phyloP scores from a whole-genome alignment of 1,140 invertebrate species.

The Leptinotarsa texana region DNA sequence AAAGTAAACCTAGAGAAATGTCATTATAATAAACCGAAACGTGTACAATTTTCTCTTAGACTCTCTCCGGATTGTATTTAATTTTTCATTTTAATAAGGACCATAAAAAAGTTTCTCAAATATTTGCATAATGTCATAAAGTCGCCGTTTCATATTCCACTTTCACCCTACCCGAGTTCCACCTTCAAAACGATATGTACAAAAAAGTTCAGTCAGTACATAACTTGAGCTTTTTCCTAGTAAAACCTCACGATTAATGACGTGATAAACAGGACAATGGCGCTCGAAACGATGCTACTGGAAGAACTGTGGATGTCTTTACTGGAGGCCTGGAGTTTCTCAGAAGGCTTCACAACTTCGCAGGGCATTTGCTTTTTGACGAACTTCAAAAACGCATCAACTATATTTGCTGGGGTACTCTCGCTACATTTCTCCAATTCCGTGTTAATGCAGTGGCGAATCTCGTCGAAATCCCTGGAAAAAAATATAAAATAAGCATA shows the following conservation, averaged over 20 bases:
- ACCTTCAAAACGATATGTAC: background rate
- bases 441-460: constrained; percentile 68
- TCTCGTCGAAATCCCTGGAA: constrained; percentile 62
- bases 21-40: no score
- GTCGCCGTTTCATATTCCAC: background rate
- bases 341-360: constrained; percentile 6
- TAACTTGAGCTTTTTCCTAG: background rate
- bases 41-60: no score
- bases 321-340: background rate
- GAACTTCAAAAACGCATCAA: constrained; percentile 76
- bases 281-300: background rate
- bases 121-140: background rate
- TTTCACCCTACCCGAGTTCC: background rate
- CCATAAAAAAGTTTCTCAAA: background rate
- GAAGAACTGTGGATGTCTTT: background rate
- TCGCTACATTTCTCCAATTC: constrained; percentile 70
- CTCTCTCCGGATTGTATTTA: background rate
- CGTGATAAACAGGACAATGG: background rate
- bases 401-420: constrained; percentile 77
- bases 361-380: constrained; percentile 73
- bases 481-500: constrained; percentile 39
- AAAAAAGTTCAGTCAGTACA: constrained; percentile 4
- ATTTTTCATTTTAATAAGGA: background rate
- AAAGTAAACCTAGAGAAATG: no score
- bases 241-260: background rate